Conservation (phyloP, 2,113 vertebrate genomes). For the Cricetomys ansorgei region DNA sequence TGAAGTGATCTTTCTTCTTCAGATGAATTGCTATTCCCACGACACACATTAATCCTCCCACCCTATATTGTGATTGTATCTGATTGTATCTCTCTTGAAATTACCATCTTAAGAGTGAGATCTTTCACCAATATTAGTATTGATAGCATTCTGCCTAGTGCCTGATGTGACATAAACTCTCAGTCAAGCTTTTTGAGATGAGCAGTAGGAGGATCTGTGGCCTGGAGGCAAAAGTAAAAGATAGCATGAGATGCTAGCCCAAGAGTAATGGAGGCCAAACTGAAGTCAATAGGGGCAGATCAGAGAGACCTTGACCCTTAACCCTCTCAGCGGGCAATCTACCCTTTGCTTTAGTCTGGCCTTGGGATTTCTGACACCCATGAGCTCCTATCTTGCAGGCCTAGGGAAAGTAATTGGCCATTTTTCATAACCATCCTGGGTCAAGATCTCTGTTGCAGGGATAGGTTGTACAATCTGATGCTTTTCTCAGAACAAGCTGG, state of each 20-base stretch:
- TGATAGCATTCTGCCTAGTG: background rate
- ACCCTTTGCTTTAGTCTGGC: background rate
- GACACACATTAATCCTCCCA: background rate
- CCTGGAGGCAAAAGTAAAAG: background rate
- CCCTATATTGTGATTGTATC: background rate
- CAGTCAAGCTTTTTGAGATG: background rate
- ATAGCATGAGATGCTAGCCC: background rate
- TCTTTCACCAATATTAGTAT: background rate
- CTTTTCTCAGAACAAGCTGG: background rate
- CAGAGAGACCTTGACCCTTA: conserved; percentile 11
- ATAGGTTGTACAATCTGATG: background rate
- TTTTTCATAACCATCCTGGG: background rate
- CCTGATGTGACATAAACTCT: background rate
- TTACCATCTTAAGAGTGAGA: background rate
- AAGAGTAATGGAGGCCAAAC: background rate
- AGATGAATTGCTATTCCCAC: background rate
- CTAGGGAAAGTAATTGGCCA: background rate
- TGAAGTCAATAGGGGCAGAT: background rate
- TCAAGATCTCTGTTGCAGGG: background rate
- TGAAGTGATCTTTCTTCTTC: background rate
- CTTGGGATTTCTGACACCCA: background rate
- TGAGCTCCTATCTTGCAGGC: background rate
- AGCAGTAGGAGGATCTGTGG: background rate
- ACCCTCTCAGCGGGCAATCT: background rate
- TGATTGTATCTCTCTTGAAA: background rate